These are phyloP conservation scores for Zosterops pallidus DNA, from an alignment of 2,113 vertebrate genomes.

Conservation along the genomic window DNA sequence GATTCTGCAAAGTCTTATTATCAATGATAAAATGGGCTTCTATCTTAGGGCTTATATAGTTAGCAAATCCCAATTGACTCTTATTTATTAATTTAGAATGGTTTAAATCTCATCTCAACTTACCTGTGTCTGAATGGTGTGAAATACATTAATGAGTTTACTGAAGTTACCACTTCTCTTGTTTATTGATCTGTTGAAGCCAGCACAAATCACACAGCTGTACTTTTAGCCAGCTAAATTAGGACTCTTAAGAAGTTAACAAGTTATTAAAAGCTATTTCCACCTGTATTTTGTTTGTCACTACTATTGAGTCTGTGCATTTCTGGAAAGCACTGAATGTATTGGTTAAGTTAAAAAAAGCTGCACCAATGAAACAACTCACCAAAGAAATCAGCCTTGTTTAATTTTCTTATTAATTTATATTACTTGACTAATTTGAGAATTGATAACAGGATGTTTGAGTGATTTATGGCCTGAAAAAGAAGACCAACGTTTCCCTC, in stretches of 20 bases:
- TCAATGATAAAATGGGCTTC: not conserved
- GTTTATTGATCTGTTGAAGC: not conserved
- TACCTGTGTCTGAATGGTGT: not conserved
- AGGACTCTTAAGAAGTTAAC: not conserved
- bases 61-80: not conserved
- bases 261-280: constrained; percentile 7
- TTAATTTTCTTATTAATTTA: constrained; percentile 54
- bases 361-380: not conserved
- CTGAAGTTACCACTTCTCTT: not conserved
- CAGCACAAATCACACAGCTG: not conserved
- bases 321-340: not conserved
- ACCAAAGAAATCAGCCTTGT: not conserved
- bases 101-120: not conserved
- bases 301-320: not conserved
- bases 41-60: not conserved
- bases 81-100: not conserved
- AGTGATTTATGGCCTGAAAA: constrained; percentile 54
- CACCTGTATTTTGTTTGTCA: not conserved
- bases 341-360: not conserved
- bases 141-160: not conserved
- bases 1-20: not conserved
- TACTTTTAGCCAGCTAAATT: not conserved
- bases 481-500: not conserved
- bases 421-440: constrained; percentile 34
- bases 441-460: constrained; percentile 27